Evolutionary conservation across 2,797 vertebrate genomes (phyloP).

Genomic region (Chelidonichthys spinosus): DNA sequence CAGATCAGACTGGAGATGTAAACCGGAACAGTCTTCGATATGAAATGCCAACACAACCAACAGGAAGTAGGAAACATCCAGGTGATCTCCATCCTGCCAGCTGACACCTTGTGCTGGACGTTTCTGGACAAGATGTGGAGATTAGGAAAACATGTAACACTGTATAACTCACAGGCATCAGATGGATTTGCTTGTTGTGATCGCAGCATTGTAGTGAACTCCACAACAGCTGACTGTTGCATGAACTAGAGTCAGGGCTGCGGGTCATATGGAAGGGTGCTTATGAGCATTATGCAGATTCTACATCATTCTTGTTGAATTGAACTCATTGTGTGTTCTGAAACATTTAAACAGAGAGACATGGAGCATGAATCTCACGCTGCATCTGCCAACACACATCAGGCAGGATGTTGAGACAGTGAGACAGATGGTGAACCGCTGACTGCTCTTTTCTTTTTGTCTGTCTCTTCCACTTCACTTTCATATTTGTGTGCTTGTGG

Average conservation of each 20-base stretch:
- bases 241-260: background rate
- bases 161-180: no score
- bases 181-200: no score
- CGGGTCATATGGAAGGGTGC: background rate
- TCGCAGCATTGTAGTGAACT: no score
- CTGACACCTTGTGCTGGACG: no score
- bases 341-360: slow-evolving; percentile 6
- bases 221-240: no score
- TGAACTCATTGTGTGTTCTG: background rate
- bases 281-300: background rate
- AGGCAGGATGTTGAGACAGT: slow-evolving; percentile 21
- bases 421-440: slow-evolving; percentile 25
- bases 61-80: no score
- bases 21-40: no score
- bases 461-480: slow-evolving; percentile 30
- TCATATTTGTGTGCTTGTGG: slow-evolving; percentile 15
- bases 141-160: no score
- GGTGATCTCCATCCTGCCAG: no score
- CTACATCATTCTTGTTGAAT: background rate
- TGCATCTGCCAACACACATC: slow-evolving; percentile 17
- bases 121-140: no score
- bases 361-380: slow-evolving; percentile 12
- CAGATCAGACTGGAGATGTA: no score
- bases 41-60: no score
- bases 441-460: slow-evolving; percentile 27